Base-by-base conservation (phyloP, 2,797 vertebrate species). In the Gallirallus australis region DNA sequence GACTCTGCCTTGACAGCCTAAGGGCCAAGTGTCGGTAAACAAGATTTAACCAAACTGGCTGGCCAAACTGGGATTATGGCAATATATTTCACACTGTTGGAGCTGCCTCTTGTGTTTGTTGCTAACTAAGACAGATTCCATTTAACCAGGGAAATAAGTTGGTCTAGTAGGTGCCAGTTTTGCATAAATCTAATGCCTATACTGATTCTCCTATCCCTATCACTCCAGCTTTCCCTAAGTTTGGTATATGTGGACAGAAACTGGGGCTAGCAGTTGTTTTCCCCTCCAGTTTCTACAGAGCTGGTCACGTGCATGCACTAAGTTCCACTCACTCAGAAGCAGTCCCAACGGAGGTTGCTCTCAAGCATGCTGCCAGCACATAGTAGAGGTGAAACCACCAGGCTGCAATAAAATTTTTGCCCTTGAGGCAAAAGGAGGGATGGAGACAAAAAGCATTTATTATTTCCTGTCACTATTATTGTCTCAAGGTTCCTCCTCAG, bases 371-470 rank as follows among this genome's bases (percentile, higher is more conserved):
- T 78, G 76, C 87, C 87, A 86, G 93, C 77, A 47, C 80, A 60
- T 11, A 82, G 54, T 60, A 76, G 86, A 94, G 96, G 95, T 90
- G 83, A 87, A 95, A 84, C 60, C 81, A 92, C 86, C 65, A 81
- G 83, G 93, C 80, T 93, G 56, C 93, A 94, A 85, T 93, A 79
- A 95, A 96, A 78, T 37, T 81, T 83, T 83, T 85, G 76, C 90
- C 90, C 93, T 76, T 83, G 78, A 92, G 94, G 86, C 84, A 72
- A 87, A 96, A 93, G 77, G 33, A 81, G 39, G 79, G 83, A 89
- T 93, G 66, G 71, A 92, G 86, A 95, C 94, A 95, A 95, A 94
- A 91, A 89, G 75, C 92, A 89, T 95, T 93, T 96, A 94, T 97
- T 83, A 91, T 93, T 96, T 96, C 96, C 96, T 94, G 90, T 93